Conservation (phyloP, 2,888 invertebrate species). For the Didymodactylos carnosus region DNA sequence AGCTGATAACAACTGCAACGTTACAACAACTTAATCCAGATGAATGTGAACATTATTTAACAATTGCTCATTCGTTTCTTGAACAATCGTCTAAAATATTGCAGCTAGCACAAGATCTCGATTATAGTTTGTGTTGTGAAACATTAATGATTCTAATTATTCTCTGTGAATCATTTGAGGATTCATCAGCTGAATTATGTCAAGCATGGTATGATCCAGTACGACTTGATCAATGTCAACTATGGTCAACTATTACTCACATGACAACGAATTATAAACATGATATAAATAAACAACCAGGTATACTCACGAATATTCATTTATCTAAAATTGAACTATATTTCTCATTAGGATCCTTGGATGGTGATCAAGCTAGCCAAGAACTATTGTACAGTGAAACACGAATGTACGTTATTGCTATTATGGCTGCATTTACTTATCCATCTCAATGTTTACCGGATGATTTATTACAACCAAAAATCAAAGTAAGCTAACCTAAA, state of each 20-base stretch:
- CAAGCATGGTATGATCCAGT: neutral
- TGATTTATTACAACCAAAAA: conserved; percentile 2
- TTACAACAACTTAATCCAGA: neutral
- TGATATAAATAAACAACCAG: neutral
- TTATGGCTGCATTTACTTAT: conserved; percentile 11
- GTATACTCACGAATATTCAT: too few species aligned
- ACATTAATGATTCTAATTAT: neutral
- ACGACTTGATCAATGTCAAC: neutral
- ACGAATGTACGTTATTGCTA: neutral
- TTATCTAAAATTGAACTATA: too few species aligned
- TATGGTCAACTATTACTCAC: neutral
- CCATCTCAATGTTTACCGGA: conserved; percentile 1
- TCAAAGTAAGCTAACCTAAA: neutral
- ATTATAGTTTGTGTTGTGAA: neutral
- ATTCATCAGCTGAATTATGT: neutral
- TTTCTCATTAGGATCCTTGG: too few species aligned
- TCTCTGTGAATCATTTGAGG: neutral
- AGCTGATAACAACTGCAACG: neutral
- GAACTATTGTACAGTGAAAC: neutral
- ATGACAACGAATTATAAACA: neutral
- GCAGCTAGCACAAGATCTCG: neutral
- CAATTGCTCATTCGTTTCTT: conserved; percentile 6
- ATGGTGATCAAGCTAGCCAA: too few species aligned
- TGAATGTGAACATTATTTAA: neutral
- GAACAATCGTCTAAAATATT: neutral